These are phyloP conservation scores for Ptiloglossa arizonensis DNA, from an alignment of 1,140 invertebrate species.

Conservation along the genomic window DNA sequence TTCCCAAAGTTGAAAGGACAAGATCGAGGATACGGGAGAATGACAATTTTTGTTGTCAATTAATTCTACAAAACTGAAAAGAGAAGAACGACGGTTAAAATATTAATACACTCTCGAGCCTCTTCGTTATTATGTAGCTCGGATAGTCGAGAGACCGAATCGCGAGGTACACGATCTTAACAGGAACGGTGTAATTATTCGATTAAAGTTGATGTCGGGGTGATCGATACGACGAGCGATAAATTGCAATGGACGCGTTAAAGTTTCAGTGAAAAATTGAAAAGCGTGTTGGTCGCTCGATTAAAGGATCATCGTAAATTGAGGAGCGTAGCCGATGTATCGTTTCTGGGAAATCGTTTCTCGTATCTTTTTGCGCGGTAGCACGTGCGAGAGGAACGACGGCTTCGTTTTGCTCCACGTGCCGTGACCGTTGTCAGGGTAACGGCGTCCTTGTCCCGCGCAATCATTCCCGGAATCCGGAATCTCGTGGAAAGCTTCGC, in stretches of 20 bases:
- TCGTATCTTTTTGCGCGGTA: neutral
- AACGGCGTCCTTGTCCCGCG: slow-evolving; percentile 80
- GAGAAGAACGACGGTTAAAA: too few relatives aligned
- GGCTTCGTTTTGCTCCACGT: slow-evolving; percentile 68
- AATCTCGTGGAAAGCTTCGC: slow-evolving; percentile 3
- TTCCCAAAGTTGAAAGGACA: too few relatives aligned
- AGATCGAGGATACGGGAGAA: too few relatives aligned
- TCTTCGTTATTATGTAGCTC: too few relatives aligned
- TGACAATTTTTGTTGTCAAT: too few relatives aligned
- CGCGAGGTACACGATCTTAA: too few relatives aligned
- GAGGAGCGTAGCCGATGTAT: neutral
- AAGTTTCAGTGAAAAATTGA: neutral
- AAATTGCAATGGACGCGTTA: neutral
- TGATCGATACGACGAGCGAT: too few relatives aligned
- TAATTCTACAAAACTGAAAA: too few relatives aligned
- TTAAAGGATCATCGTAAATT: neutral
- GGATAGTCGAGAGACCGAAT: too few relatives aligned
- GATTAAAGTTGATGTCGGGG: too few relatives aligned
- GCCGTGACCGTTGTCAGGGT: slow-evolving; percentile 77
- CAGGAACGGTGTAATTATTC: too few relatives aligned
- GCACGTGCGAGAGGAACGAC: neutral
- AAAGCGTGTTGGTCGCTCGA: neutral
- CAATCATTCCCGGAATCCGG: slow-evolving; percentile 74
- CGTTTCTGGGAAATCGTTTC: neutral
- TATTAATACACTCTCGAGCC: too few relatives aligned